Evolutionary conservation across 1,140 invertebrate species (phyloP), one percentile per base, ranked within the genome.

Genomic region (Drosophila arawakana): DNA sequence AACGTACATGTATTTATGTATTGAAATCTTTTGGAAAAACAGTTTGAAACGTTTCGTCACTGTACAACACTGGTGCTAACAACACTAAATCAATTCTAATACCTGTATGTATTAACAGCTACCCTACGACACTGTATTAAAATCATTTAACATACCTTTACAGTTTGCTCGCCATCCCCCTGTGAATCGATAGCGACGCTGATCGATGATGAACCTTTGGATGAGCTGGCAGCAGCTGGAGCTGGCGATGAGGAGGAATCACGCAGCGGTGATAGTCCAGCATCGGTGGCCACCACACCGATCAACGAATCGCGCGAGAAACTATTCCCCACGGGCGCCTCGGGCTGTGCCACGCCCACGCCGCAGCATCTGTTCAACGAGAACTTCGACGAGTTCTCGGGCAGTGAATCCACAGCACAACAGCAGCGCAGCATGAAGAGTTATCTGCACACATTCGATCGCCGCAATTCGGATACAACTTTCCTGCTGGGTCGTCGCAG

Each of bases 391-490:
- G 90, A 90, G 47, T 80, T 90, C 72, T 81, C 80, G 54, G 92
- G 83, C 78, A 89, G 61, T 30, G 65, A 76, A 18, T 67, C 71
- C 18, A 76, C 67, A 8, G 86, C 76, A 15, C 80, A 88, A 44
- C 88, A 92, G 44, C 88, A 90, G 61, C 69, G 88, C 30, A 91
- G 88, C 74, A 81, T 92, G 74, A 90, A 92, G 50, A 93, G 93
- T 72, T 92, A 93, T 68, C 76, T 93, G 54, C 93, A 93, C 55
- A 84, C 92, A 50, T 94, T 96, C 30, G 95, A 96, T 81, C 93
- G 96, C 47, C 92, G 96, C 81, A 95, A 96, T 3, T 97, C 96
- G 3, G 96, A 97, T 77, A 96, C 96, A 66, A 94, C 94, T 3
- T 95, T 94, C 79, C 93, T 96, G 13, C 61, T 91, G 63, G 91